Conservation (phyloP, 1,140 invertebrate genomes). For the Hylaeus volcanicus region DNA sequence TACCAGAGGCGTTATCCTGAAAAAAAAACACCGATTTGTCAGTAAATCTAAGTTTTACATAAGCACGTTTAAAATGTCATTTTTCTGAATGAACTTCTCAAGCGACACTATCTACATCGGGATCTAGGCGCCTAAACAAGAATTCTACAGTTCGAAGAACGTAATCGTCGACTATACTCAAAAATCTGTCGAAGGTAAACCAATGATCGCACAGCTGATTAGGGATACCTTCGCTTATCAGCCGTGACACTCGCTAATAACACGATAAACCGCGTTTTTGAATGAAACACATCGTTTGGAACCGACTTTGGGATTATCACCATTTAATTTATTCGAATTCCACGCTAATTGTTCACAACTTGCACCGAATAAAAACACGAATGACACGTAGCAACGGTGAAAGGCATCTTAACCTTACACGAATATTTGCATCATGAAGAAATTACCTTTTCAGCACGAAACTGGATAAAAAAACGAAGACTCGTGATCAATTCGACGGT, state of each 20-base stretch:
- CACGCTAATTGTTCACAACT: not conserved
- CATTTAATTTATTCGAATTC: not conserved
- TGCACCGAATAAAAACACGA: constrained; percentile 20
- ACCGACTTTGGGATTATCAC: not conserved
- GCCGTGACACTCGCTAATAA: not conserved
- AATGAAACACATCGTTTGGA: not conserved
- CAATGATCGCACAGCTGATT: constrained; percentile 7
- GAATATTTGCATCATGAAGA: not conserved
- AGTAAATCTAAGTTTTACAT: not conserved
- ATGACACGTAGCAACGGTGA: constrained; percentile 60
- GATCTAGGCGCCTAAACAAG: not conserved
- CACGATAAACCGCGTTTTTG: not conserved
- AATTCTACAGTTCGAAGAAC: not conserved
- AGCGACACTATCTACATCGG: not conserved
- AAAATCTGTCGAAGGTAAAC: constrained; percentile 26
- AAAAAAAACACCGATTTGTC: constrained; percentile 3
- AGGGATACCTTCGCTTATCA: not conserved
- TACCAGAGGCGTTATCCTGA: constrained; percentile 9
- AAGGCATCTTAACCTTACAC: constrained; percentile 41
- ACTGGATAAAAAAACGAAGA: not conserved
- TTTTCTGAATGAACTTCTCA: not conserved
- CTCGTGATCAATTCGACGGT: not conserved
- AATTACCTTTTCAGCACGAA: constrained; percentile 26
- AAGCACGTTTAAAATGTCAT: not conserved
- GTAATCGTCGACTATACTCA: not conserved